phyloP scores from a whole-genome alignment of 2,797 vertebrate genomes.

The Heliangelus exortis region DNA sequence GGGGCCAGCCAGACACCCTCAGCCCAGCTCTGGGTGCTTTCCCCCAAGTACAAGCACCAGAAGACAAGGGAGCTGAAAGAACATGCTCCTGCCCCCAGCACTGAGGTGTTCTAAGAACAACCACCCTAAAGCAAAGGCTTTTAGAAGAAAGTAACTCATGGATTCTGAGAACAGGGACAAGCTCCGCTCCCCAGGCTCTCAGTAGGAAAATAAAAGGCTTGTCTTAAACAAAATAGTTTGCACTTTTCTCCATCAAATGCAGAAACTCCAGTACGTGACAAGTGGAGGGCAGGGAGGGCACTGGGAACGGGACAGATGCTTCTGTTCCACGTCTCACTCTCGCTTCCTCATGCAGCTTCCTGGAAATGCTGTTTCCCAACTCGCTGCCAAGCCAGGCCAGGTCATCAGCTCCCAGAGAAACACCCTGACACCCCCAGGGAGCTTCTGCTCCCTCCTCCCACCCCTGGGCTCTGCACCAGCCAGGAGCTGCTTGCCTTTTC shows the following conservation, averaged over 20 bases:
- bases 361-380: background rate
- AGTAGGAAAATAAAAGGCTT: background rate
- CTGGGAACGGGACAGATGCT: background rate
- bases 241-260: fast-evolving
- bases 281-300: fast-evolving
- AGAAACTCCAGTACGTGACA: fast-evolving
- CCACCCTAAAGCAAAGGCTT: background rate
- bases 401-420: background rate
- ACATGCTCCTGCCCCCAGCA: fast-evolving
- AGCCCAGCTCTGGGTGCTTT: background rate
- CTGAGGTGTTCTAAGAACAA: fast-evolving
- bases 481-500: background rate
- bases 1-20: too few species aligned
- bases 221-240: background rate
- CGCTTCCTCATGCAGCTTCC: background rate
- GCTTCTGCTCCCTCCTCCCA: background rate
- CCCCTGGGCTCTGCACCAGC: background rate
- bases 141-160: background rate
- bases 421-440: fast-evolving
- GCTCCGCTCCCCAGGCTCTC: fast-evolving
- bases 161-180: fast-evolving
- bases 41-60: background rate
- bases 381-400: fast-evolving
- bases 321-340: constrained; percentile 12
- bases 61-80: too few species aligned